Base-by-base conservation (phyloP, 1,140 invertebrate genomes). In the Geopemphigus sp. region DNA sequence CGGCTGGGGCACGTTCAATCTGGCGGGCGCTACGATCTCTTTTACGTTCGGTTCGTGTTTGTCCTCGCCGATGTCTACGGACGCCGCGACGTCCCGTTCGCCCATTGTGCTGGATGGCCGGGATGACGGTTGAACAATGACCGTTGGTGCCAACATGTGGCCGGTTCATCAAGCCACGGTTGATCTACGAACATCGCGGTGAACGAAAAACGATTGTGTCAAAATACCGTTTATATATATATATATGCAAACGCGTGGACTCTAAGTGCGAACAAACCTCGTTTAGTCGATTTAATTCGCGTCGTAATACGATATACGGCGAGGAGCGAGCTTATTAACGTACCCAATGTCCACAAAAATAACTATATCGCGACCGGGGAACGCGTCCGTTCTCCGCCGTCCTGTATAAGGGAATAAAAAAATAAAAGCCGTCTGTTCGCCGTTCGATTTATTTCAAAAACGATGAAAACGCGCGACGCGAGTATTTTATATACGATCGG, bases 131-230 rank as follows among this genome's bases (percentile, higher is more conserved):
- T 81, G 70, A 63, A 81, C 47, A 64, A 50, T 66, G 24, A 81
- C 81, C 32, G 70, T 73, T 39, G 81, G 81, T 8, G 81, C 73
- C 22, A 81, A 74, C 81, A 81, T 81, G 45, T 63, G 61, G 57
- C 19, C 12, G 39, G 10, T 19, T 61, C 74, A 78, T 78, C 15
- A 78, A 78, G 26, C n/a, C 47, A 78, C 24, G 47, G 29, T 72
- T 29, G 10, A 29, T 17, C 45, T 68, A 17, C 10, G 17, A 17
- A 50, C n/a, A 0, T n/a, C 15, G 32, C 10, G 15, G 15, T 12
- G 0, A n/a, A 64, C n/a, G n/a, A n/a, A 39, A 64, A 22, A n/a
- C 32, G 3, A 8, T 26, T 50, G 22, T 50, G 24, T n/a, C n/a
- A n/a, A n/a, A n/a, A 50, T 68, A 24, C 22, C 12, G n/a, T 22